These are phyloP conservation scores for Paramisgurnus dabryanus DNA, from an alignment of 2,113 vertebrate genomes.

Conservation along the genomic window DNA sequence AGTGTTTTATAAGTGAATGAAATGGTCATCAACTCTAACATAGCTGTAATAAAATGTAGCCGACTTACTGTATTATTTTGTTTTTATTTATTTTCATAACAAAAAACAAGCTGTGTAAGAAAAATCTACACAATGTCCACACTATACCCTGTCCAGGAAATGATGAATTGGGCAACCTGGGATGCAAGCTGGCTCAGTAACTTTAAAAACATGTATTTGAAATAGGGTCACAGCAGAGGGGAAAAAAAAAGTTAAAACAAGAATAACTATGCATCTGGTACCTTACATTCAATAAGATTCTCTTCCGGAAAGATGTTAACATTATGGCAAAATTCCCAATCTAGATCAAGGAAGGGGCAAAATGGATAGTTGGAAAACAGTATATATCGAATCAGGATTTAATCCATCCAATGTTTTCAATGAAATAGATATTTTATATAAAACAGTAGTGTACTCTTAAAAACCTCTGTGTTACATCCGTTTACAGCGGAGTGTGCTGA, in stretches of 20 bases:
- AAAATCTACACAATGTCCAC: conserved; percentile 74
- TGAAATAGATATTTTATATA: neutral
- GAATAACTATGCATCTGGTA: neutral
- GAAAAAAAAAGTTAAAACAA: neutral
- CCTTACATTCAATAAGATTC: neutral
- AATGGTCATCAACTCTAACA: too few relatives aligned
- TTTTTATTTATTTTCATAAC: conserved; percentile 76
- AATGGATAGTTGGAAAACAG: neutral
- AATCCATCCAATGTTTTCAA: neutral
- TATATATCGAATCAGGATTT: neutral
- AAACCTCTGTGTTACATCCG: conserved; percentile 2
- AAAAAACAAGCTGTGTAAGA: conserved; percentile 78
- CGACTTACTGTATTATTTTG: conserved; percentile 58
- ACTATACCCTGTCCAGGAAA: conserved; percentile 53
- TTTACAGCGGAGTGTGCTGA: neutral
- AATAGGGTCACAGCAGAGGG: conserved; percentile 19
- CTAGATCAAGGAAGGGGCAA: too few relatives aligned
- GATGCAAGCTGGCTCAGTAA: conserved; percentile 13
- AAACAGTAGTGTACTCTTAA: neutral
- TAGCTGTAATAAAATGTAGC: conserved; percentile 52
- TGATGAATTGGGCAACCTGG: conserved; percentile 36
- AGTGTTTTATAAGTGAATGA: too few relatives aligned
- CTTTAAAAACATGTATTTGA: conserved; percentile 1
- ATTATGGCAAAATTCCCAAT: neutral
- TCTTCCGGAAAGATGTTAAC: neutral